Conservation (phyloP, 2,888 invertebrate species). For the Tuberolachnus salignus region DNA sequence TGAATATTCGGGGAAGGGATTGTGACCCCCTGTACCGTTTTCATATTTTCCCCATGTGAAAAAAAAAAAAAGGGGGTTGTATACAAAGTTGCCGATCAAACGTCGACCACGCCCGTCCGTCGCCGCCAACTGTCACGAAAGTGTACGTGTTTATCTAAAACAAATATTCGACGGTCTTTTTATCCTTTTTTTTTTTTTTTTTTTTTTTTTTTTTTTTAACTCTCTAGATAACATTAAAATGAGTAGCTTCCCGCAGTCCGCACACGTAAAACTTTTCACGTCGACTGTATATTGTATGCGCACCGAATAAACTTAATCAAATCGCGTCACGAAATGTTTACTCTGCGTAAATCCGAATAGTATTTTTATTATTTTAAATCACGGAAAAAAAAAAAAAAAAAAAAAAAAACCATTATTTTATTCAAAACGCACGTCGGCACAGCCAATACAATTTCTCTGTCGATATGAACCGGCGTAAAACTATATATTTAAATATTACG, state of each 20-base stretch:
- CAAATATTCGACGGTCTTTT: not conserved
- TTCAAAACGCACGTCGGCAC: too few species aligned
- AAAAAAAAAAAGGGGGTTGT: not conserved
- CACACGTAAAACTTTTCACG: conserved; percentile 1
- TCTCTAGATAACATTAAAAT: not conserved
- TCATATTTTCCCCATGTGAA: too few species aligned
- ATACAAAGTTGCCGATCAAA: not conserved
- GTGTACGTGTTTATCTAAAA: not conserved
- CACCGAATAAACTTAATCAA: not conserved
- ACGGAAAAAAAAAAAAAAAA: not conserved
- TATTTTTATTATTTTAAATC: not conserved
- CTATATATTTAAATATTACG: too few species aligned
- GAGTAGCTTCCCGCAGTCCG: not conserved
- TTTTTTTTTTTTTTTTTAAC: too few species aligned
- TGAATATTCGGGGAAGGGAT: too few species aligned
- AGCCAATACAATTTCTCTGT: too few species aligned
- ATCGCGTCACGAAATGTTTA: not conserved
- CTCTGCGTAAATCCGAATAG: not conserved
- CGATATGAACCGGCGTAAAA: too few species aligned
- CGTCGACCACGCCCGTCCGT: not conserved
- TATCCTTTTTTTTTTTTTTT: too few species aligned
- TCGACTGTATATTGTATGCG: not conserved
- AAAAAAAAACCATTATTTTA: too few species aligned
- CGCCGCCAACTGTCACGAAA: not conserved
- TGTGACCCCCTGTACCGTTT: too few species aligned